A percentile compares a stretch with the other conserved stretches of the same genome.
Conservation (phyloP, 2,113 vertebrate genomes). For the Caloenas nicobarica region DNA sequence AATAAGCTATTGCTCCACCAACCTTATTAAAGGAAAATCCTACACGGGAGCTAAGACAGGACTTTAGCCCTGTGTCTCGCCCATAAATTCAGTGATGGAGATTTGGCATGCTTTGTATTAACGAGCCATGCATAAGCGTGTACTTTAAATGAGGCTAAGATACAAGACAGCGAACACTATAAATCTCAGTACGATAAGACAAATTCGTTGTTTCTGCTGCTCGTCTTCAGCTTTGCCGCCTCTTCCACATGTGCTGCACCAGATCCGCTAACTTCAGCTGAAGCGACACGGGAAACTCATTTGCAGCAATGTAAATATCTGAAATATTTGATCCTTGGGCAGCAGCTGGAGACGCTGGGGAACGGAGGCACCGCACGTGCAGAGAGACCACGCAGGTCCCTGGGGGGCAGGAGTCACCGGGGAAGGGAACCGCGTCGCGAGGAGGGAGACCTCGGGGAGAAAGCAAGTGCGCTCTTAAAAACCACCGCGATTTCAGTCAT, state of each 20-base stretch:
- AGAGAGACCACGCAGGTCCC: neutral
- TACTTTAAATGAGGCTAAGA: conserved; percentile 14
- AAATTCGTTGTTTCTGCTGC: neutral
- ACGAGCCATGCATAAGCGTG: neutral
- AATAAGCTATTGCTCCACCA: conserved; percentile 14
- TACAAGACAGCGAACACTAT: neutral
- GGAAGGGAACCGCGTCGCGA: neutral
- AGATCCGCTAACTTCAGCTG: fast-evolving
- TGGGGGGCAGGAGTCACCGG: fast-evolving
- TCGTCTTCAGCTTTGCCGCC: neutral
- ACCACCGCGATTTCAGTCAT: neutral
- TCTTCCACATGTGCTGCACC: fast-evolving
- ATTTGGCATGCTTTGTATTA: conserved; percentile 10
- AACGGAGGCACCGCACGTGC: fast-evolving
- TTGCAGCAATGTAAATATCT: neutral
- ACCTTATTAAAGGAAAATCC: conserved; percentile 33
- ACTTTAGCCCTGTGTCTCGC: neutral
- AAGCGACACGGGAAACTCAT: neutral
- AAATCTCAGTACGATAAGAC: neutral
- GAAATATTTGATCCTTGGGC: neutral
- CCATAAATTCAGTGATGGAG: neutral
- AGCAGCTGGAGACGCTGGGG: neutral
- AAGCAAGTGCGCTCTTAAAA: neutral
- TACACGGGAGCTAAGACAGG: neutral
- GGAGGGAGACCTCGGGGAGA: neutral